Percentiles rank a stretch among this genome's conserved stretches.
phyloP scores from a whole-genome alignment of 2,113 vertebrate genomes.

The Pyxicephalus adspersus region DNA sequence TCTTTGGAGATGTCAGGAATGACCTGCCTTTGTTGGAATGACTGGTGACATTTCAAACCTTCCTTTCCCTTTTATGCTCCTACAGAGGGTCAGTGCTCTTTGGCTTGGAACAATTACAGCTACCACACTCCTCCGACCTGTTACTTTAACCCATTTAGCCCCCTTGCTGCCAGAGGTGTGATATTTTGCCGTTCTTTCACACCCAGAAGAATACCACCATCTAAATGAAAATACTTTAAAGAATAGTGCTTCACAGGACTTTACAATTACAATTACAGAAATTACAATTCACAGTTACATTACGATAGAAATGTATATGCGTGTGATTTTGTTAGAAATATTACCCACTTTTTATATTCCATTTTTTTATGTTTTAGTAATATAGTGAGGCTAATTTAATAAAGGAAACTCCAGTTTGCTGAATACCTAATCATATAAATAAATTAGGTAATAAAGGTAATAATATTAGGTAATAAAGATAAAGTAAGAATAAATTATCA shows the following conservation, averaged over 20 bases:
- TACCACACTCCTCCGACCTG: constrained; percentile 62
- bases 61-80: constrained; percentile 68
- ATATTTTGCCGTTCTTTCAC: constrained; percentile 11
- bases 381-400: too few relatives aligned
- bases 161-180: constrained; percentile 27
- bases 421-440: too few relatives aligned
- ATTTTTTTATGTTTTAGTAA: too few relatives aligned
- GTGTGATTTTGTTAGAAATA: too few relatives aligned
- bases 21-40: constrained; percentile 78
- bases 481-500: too few relatives aligned
- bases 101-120: constrained; percentile 67
- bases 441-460: too few relatives aligned
- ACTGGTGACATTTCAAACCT: constrained; percentile 79
- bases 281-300: too few relatives aligned
- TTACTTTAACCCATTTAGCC: constrained; percentile 49
- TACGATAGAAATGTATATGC: too few relatives aligned
- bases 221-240: not conserved
- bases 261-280: too few relatives aligned
- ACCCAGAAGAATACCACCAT: constrained; percentile 14
- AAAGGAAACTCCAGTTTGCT: too few relatives aligned
- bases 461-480: too few relatives aligned
- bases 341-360: too few relatives aligned
- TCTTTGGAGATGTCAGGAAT: constrained; percentile 79
- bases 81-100: constrained; percentile 66
- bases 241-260: not conserved